Percentiles rank a stretch among this genome's conserved stretches.
These are phyloP conservation scores for Candoia aspera DNA, from an alignment of 2,113 vertebrate genomes.

Conservation along the genomic window DNA sequence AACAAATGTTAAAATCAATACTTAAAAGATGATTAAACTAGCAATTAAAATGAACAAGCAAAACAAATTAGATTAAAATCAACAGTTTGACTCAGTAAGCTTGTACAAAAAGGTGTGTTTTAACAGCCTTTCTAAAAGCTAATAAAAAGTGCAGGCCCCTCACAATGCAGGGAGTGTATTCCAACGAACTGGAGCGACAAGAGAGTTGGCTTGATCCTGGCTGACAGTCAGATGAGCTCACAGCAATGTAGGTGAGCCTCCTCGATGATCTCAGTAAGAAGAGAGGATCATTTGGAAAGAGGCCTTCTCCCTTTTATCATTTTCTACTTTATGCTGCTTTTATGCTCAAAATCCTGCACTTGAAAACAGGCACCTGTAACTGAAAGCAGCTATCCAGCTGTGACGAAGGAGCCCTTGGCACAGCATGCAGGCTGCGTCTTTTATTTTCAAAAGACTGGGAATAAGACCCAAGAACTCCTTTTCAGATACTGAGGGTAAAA, in stretches of 20 bases:
- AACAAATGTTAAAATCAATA: not conserved
- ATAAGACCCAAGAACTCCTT: not conserved
- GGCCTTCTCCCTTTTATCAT: not conserved
- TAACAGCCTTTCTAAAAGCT: not conserved
- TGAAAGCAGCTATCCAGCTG: not conserved
- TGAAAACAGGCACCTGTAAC: not conserved
- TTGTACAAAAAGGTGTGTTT: not conserved
- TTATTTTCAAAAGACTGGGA: not conserved
- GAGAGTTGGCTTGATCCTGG: not conserved
- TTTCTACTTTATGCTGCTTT: not conserved
- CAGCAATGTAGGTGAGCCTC: not conserved
- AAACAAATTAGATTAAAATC: not conserved
- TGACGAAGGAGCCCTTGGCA: not conserved
- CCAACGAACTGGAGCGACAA: not conserved
- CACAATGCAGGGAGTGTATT: not conserved
- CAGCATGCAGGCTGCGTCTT: not conserved
- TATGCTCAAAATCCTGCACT: not conserved
- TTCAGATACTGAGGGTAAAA: not conserved
- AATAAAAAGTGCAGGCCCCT: not conserved
- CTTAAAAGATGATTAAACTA: not conserved
- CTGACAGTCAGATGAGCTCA: not conserved
- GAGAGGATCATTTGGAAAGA: not conserved
- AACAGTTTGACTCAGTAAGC: not conserved
- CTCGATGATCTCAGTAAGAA: not conserved
- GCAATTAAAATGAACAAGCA: not conserved